Evolutionary conservation across 2,797 vertebrate genomes (phyloP).

Genomic region (Helostoma temminkii): DNA sequence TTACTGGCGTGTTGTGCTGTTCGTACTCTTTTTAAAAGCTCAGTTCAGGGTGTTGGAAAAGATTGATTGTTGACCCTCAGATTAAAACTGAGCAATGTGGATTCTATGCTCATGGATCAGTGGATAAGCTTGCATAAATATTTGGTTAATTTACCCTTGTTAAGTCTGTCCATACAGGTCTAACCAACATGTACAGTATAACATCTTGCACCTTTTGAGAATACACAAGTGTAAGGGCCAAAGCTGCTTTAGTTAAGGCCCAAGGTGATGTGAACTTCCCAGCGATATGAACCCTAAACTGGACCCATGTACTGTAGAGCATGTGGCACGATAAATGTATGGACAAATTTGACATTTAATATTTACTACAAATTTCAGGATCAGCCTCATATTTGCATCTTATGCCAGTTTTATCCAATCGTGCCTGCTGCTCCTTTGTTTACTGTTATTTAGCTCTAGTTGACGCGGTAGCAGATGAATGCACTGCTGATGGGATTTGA

Average conservation of each 20-base stretch:
- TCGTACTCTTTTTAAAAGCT: too few relatives aligned
- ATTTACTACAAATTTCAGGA: neutral
- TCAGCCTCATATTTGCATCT: neutral
- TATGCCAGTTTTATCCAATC: neutral
- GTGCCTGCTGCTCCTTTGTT: constrained; percentile 2
- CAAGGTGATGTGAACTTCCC: neutral
- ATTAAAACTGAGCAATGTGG: too few relatives aligned
- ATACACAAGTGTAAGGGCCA: too few relatives aligned
- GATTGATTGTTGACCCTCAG: too few relatives aligned
- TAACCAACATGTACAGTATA: too few relatives aligned
- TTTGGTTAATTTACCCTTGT: too few relatives aligned
- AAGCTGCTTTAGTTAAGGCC: neutral
- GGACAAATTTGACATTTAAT: neutral
- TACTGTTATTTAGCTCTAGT: constrained; percentile 24
- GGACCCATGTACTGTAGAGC: neutral
- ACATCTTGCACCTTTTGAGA: too few relatives aligned
- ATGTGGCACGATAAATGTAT: neutral
- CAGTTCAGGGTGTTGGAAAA: too few relatives aligned
- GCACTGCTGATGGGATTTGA: constrained; percentile 46
- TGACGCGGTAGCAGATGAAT: constrained; percentile 24
- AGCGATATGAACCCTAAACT: neutral
- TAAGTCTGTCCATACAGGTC: too few relatives aligned
- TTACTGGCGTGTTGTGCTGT: too few relatives aligned
- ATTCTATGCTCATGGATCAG: too few relatives aligned
- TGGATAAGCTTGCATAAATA: too few relatives aligned